phyloP scores from a whole-genome alignment of 2,797 vertebrate species.

The Lagorchestes hirsutus region DNA sequence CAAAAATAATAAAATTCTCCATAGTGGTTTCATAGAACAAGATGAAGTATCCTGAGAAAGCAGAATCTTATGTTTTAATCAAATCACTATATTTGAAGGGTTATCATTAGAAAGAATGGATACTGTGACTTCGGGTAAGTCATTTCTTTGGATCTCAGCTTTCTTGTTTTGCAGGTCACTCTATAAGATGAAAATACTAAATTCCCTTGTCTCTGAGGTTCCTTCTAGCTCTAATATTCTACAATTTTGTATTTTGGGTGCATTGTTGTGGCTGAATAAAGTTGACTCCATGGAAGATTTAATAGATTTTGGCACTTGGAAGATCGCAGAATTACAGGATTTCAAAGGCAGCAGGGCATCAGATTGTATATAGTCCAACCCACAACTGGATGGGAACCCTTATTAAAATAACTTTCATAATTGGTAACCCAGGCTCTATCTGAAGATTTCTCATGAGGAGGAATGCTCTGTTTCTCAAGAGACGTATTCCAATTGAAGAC shows the following conservation, averaged over 20 bases:
- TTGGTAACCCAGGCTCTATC: not conserved
- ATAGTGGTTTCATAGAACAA: not conserved
- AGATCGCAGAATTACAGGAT: no score
- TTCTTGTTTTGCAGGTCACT: not conserved
- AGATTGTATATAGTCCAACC: no score
- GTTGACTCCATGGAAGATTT: not conserved
- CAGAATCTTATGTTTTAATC: not conserved
- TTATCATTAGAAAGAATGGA: no score
- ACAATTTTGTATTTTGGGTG: not conserved
- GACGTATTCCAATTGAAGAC: not conserved
- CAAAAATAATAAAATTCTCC: not conserved
- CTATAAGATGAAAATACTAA: not conserved
- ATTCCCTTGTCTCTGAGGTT: not conserved
- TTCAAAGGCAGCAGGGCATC: no score
- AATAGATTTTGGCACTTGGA: not conserved
- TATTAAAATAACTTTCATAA: not conserved
- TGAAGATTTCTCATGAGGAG: no score
- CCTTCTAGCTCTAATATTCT: not conserved
- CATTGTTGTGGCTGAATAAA: not conserved
- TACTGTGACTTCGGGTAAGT: not conserved
- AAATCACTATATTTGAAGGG: no score
- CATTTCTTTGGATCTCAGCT: not conserved
- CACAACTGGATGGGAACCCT: not conserved
- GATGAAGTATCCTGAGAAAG: not conserved
- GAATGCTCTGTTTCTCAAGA: not conserved